Evolutionary conservation across 1,140 invertebrate species (phyloP).

Genomic region (Dendrolimus punctatus): DNA sequence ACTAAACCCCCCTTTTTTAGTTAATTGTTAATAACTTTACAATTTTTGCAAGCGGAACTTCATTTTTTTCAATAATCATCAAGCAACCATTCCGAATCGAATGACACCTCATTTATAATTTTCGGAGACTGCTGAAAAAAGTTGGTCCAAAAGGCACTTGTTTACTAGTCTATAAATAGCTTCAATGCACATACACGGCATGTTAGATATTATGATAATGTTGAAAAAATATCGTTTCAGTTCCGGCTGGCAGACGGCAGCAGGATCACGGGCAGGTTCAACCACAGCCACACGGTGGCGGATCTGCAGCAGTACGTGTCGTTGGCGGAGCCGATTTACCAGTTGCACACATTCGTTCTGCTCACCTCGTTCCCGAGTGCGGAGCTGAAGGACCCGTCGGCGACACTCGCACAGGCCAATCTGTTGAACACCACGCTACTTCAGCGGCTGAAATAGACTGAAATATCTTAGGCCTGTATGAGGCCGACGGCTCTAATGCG

Average conservation of each 20-base stretch:
- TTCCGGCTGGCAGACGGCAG: slow-evolving; percentile 94
- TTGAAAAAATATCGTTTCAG: slow-evolving; percentile 48
- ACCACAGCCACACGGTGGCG: slow-evolving; percentile 89
- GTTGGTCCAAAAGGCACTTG: too few species aligned
- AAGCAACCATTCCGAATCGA: too few species aligned
- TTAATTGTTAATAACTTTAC: too few species aligned
- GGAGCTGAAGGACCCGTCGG: slow-evolving; percentile 82
- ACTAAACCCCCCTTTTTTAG: too few species aligned
- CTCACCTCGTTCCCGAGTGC: slow-evolving; percentile 94
- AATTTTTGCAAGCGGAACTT: too few species aligned
- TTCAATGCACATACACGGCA: too few species aligned
- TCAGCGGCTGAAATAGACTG: slow-evolving; percentile 81
- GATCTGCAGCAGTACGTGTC: slow-evolving; percentile 86
- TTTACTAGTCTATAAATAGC: too few species aligned
- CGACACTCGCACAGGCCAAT: slow-evolving; percentile 87
- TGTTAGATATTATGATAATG: too few species aligned
- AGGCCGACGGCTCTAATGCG: too few species aligned
- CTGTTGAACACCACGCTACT: slow-evolving; percentile 91
- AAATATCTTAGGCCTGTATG: not conserved
- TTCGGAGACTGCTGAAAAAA: too few species aligned
- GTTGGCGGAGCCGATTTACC: slow-evolving; percentile 84
- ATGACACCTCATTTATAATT: too few species aligned
- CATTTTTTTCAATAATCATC: too few species aligned
- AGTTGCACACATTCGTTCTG: slow-evolving; percentile 80
- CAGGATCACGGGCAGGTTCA: slow-evolving; percentile 88